Evolutionary conservation across 2,113 vertebrate genomes (phyloP).

Genomic region (Tretioscincus oriximinensis): DNA sequence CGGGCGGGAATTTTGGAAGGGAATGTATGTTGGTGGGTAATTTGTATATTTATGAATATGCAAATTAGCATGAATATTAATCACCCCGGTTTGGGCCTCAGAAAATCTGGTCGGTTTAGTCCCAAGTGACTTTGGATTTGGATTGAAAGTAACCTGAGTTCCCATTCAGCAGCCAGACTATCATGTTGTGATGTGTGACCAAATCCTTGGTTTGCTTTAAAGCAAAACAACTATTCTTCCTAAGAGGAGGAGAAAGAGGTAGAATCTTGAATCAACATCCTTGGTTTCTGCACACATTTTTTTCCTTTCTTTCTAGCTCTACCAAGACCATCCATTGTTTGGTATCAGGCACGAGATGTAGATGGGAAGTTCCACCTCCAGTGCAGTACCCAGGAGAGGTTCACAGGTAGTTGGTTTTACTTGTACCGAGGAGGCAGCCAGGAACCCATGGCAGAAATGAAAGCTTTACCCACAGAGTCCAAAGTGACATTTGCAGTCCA

Average conservation of each 20-base stretch:
- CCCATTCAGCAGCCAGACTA: too few relatives aligned
- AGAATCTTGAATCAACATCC: neutral
- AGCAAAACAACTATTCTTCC: neutral
- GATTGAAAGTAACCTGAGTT: too few relatives aligned
- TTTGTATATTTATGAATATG: too few relatives aligned
- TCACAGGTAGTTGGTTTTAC: neutral
- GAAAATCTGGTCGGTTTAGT: too few relatives aligned
- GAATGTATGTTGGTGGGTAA: too few relatives aligned
- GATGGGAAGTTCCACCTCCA: neutral
- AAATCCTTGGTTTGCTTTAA: neutral
- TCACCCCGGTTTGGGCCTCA: too few relatives aligned
- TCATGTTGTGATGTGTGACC: too few relatives aligned
- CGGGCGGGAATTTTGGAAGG: too few relatives aligned
- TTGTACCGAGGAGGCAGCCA: neutral
- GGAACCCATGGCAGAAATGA: neutral
- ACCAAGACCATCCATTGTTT: conserved; percentile 9
- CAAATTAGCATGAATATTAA: too few relatives aligned
- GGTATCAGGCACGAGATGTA: neutral
- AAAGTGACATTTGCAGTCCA: neutral
- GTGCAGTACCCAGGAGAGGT: neutral
- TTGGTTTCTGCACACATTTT: neutral
- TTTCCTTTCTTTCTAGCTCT: neutral
- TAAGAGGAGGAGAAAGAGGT: neutral
- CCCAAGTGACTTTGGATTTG: too few relatives aligned
- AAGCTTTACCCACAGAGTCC: neutral